phyloP scores from a whole-genome alignment of 2,113 vertebrate genomes.

The Protobothrops mucrosquamatus region DNA sequence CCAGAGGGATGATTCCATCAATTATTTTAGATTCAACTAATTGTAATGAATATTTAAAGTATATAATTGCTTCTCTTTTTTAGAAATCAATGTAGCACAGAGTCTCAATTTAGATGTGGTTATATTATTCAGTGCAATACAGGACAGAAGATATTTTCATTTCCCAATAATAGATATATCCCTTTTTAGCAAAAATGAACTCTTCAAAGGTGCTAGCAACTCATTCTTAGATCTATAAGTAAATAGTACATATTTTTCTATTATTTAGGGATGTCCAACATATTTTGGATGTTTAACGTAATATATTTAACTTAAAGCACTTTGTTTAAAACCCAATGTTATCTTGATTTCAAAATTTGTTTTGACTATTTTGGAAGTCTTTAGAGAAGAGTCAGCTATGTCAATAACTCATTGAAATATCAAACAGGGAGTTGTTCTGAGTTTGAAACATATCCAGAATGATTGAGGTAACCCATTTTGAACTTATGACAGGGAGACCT shows the following conservation, averaged over 20 bases:
- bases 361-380: neutral
- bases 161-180: neutral
- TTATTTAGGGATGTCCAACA: neutral
- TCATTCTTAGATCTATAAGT: neutral
- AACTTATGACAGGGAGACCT: neutral
- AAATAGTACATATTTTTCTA: neutral
- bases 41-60: neutral
- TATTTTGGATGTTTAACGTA: neutral
- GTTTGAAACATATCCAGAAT: neutral
- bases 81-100: neutral
- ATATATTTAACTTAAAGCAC: neutral
- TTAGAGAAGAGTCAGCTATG: neutral
- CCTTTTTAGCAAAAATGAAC: constrained; percentile 31
- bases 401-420: neutral
- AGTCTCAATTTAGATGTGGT: neutral
- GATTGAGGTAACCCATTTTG: neutral
- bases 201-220: constrained; percentile 6
- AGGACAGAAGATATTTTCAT: neutral
- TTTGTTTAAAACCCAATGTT: neutral
- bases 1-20: neutral
- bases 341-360: neutral
- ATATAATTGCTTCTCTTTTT: neutral
- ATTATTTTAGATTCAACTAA: neutral
- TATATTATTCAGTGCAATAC: neutral
- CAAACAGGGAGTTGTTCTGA: neutral